Conservation (phyloP, 1,140 invertebrate genomes). For the Arion vulgaris region DNA sequence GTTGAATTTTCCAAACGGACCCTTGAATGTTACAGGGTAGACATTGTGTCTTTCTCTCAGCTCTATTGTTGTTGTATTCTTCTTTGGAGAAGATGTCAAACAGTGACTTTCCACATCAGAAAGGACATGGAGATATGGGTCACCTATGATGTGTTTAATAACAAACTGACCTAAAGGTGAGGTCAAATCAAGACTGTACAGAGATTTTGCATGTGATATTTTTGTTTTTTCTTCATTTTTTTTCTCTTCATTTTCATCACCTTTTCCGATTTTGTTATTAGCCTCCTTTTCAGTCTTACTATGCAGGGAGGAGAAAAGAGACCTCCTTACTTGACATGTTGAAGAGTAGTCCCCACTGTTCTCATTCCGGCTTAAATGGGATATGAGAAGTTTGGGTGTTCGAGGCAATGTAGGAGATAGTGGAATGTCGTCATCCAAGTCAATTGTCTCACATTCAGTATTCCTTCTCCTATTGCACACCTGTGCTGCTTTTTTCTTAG, state of each 20-base stretch:
- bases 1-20: conserved; percentile 36
- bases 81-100: conserved; percentile 56
- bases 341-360: no score
- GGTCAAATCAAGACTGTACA: conserved; percentile 59
- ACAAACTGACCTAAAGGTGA: conserved; percentile 63
- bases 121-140: conserved; percentile 52
- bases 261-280: conserved; percentile 23
- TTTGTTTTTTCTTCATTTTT: conserved; percentile 41
- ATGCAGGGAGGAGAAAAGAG: conserved; percentile 36
- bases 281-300: conserved; percentile 42
- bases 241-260: conserved; percentile 28
- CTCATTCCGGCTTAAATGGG: conserved; percentile 62
- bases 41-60: conserved; percentile 52
- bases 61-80: conserved; percentile 50
- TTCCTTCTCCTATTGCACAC: conserved; percentile 45
- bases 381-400: conserved; percentile 66
- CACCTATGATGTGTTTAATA: conserved; percentile 58
- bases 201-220: conserved; percentile 42
- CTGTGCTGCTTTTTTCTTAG: conserved; percentile 53
- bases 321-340: conserved; percentile 38
- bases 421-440: conserved; percentile 54
- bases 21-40: conserved; percentile 58
- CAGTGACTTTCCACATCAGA: conserved; percentile 61
- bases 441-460: conserved; percentile 61
- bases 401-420: conserved; percentile 59